These are phyloP conservation scores for Corythoichthys intestinalis DNA, from an alignment of 2,113 vertebrate species.

Conservation along the genomic window DNA sequence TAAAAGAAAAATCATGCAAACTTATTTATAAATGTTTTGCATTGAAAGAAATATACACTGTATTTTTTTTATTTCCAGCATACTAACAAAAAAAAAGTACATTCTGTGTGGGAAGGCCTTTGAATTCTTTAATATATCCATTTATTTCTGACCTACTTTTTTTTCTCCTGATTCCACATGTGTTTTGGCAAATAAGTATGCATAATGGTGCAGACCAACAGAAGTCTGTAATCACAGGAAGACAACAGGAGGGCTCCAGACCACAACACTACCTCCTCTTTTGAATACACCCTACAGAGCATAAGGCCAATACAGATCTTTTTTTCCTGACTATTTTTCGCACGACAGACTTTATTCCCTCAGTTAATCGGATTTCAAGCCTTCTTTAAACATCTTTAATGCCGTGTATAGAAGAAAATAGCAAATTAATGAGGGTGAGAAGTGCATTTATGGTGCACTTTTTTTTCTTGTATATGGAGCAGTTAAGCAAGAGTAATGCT, in stretches of 20 bases:
- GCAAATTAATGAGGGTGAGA: constrained; percentile 55
- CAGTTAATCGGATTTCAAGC: constrained; percentile 50
- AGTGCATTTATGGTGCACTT: constrained; percentile 36
- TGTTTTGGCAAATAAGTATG: constrained; percentile 12
- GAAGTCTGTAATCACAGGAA: constrained; percentile 46
- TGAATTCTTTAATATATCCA: neutral
- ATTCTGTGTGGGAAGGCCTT: neutral
- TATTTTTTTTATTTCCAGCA: constrained; percentile 16
- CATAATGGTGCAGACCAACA: constrained; percentile 34
- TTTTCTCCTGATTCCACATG: neutral
- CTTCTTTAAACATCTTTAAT: constrained; percentile 31
- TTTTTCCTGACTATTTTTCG: constrained; percentile 18
- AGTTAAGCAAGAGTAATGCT: neutral
- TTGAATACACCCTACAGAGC: constrained; percentile 37
- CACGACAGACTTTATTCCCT: constrained; percentile 38
- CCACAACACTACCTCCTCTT: constrained; percentile 9
- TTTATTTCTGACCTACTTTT: constrained; percentile 11
- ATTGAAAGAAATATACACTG: neutral
- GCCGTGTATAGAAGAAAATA: constrained; percentile 30
- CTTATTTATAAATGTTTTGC: neutral
- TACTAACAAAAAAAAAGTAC: neutral
- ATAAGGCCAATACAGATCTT: constrained; percentile 43
- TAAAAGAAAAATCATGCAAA: neutral
- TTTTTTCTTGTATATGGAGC: constrained; percentile 15
- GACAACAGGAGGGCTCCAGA: constrained; percentile 26